These are phyloP conservation scores for Lethrus apterus DNA, from an alignment of 1,140 invertebrate species.

Conservation along the genomic window DNA sequence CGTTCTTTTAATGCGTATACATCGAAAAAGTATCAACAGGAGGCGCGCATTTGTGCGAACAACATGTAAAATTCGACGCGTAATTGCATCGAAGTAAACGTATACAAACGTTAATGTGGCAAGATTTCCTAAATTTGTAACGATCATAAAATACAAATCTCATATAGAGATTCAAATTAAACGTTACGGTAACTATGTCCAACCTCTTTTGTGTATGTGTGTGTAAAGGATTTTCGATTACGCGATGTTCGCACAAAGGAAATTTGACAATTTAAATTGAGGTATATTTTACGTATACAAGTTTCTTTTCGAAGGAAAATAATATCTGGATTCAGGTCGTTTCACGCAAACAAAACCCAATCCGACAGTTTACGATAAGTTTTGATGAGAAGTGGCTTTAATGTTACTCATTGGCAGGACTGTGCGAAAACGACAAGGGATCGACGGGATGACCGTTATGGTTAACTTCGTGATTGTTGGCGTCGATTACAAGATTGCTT, in stretches of 20 bases:
- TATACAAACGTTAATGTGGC: conserved; percentile 16
- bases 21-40: conserved; percentile 7
- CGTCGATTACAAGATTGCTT: conserved; percentile 36
- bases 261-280: conserved; percentile 26
- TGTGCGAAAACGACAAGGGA: conserved; percentile 25
- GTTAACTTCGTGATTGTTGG: conserved; percentile 28
- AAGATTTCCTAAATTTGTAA: background rate
- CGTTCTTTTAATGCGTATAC: conserved; percentile 23
- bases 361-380: conserved; percentile 3
- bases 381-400: conserved; percentile 12
- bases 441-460: conserved; percentile 32
- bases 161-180: conserved; percentile 8
- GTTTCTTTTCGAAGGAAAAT: conserved; percentile 18
- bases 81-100: conserved; percentile 18
- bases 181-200: conserved; percentile 10
- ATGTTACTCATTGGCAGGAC: conserved; percentile 24
- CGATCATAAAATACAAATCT: conserved; percentile 1
- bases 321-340: conserved; percentile 1
- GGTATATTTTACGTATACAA: conserved; percentile 43
- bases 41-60: background rate
- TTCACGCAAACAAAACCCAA: background rate
- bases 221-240: conserved; percentile 22
- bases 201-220: conserved; percentile 9
- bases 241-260: conserved; percentile 9
- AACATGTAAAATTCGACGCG: background rate